Conservation (phyloP, 2,113 vertebrate species). For the Chloebia gouldiae region DNA sequence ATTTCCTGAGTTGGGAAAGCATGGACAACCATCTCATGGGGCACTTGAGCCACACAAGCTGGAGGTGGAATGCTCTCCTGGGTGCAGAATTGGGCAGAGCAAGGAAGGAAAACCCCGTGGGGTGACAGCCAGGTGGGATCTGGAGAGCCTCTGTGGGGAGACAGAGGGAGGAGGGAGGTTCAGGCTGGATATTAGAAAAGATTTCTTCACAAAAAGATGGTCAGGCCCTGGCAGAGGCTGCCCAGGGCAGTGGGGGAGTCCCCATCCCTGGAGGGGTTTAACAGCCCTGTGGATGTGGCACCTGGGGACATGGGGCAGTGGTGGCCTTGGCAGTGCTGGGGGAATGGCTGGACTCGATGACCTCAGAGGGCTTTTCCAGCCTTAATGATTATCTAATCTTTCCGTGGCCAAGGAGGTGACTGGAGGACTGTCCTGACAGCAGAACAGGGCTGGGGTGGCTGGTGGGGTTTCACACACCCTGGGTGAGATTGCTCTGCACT, state of each 20-base stretch:
- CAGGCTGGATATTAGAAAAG: not conserved
- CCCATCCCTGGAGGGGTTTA: not conserved
- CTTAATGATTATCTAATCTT: not conserved
- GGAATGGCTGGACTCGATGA: not conserved
- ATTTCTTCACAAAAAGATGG: not conserved
- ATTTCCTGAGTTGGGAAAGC: not conserved
- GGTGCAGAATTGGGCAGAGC: not conserved
- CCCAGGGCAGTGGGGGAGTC: not conserved
- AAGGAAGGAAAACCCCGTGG: not conserved
- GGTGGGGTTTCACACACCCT: not conserved
- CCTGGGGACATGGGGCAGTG: not conserved
- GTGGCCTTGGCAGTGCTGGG: not conserved
- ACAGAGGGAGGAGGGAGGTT: not conserved
- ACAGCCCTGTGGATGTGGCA: not conserved
- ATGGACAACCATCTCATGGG: not conserved
- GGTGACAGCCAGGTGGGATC: not conserved
- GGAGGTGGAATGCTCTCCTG: not conserved
- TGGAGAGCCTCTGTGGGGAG: not conserved
- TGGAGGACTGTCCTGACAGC: not conserved
- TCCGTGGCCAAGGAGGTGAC: accelerated
- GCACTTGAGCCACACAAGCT: not conserved
- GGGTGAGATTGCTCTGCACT: not conserved
- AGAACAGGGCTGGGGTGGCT: accelerated
- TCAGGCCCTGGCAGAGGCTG: not conserved
- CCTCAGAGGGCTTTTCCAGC: not conserved